Base-by-base conservation (phyloP, 2,888 invertebrate species). In the Dicycla oo region DNA sequence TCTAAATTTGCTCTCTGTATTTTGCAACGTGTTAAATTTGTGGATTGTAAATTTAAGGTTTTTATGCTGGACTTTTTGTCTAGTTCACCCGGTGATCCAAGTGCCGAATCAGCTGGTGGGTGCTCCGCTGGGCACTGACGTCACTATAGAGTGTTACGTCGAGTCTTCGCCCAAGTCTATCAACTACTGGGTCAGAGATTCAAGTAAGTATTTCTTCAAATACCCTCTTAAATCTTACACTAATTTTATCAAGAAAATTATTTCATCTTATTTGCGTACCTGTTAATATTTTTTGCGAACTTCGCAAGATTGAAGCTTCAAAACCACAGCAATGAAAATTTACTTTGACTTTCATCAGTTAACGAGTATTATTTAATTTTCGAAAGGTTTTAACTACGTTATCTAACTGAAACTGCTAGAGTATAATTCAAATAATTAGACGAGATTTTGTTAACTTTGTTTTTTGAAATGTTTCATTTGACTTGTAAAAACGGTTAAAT, bases 91-190 rank as follows among this genome's bases (percentile, higher is more conserved):
- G 23, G 98, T 98, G 88, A 98, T 99, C 91, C 98, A 98, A 95
- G 98, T 98, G 81, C 98, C 98, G 72, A 98, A 98, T 96, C 98
- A 99, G 96, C 97, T 99, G 92, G 98, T 99, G 78, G 98, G 98
- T 38, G 98, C 98, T 78, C 98, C 98, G 73, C 96, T 98, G 87
- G 98, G 98, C 82, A 98, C 98, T 81, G 98, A 98, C 94, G 98
- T 98, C 89, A 97, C 97, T 45, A 96, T 99, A 83, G 98, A 98
- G 95, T 99, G 99, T 96, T 97, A 97, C 95, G 98, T 98, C 78
- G 98, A 98, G 94, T 98, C 98, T 62, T 98, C 97, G 81, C 98
- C 98, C 62, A 98, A 97, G 95, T 98, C 98, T 88, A 98, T 98
- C 96, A 98, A 98, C 96, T 98, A 98, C 94, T 98, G 98, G 98